Evolutionary conservation across 2,113 vertebrate genomes (phyloP), one percentile per base, ranked within the genome.

Genomic region (Mus musculus): DNA sequence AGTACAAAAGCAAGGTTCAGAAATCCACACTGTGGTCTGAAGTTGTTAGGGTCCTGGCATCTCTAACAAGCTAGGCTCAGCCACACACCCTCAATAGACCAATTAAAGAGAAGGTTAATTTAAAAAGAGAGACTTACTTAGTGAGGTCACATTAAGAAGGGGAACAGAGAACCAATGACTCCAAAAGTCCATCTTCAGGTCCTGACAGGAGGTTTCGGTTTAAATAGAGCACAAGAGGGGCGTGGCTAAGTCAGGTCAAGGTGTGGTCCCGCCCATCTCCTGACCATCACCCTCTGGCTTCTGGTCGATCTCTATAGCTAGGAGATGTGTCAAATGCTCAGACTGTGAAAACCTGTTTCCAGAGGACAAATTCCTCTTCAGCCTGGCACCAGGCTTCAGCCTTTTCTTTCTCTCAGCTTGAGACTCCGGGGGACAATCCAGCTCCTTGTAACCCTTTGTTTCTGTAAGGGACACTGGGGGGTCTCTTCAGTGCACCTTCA

Each of bases 1-100:
- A 90, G 90, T 17, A 92, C 63, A 73, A 81, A 76, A 76, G 75
- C 81, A 76, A 76, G 46, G 75, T 59, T 19, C 42, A 89, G 82
- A 81, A 90, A 72, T n/a, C 49, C 4, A 7, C 7, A 49, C 19
- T 71, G 56, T 39, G 36, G 36, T 61, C 56, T 61, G n/a, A 61
- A 82, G 11, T 39, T 42, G 81, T 63, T 63, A 42, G 6, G 36
- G n/a, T 63, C 4, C 42, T 49, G 26, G 8, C 28, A 10, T 24
- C 61, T 49, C 13, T 65, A 67, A 65, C 82, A 17, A 65, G 26
- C 26, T 24, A 33, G 61, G 82, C 42, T 33, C 8, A 2, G 61
- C 28, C 61, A 80, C 8, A 1, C 7, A 1, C 52, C 30, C 49
- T 33, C 77, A 80, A 7, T 33, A 54, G 30, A 30, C 75, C 49